Percentiles rank a stretch among this genome's conserved stretches.
Evolutionary conservation across 1,140 invertebrate species (phyloP).

Genomic region (Bombus waltoni): DNA sequence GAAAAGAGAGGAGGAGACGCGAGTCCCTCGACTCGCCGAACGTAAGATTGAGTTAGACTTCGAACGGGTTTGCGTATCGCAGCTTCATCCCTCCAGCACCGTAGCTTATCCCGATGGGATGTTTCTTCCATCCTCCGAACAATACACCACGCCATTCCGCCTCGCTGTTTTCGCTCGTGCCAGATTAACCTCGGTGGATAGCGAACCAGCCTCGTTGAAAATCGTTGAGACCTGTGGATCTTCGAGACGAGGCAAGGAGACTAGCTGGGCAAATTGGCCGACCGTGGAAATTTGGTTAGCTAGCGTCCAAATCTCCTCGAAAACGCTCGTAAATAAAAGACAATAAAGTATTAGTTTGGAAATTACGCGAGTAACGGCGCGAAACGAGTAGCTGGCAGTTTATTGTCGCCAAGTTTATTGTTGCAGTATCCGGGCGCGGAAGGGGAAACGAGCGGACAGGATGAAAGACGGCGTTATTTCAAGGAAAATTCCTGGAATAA

Average conservation of each 20-base stretch:
- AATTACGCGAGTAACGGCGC: background rate
- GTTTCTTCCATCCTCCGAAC: slow-evolving; percentile 22
- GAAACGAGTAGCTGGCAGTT: background rate
- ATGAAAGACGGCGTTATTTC: slow-evolving; percentile 57
- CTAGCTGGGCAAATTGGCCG: background rate
- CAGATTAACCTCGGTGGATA: slow-evolving; percentile 6
- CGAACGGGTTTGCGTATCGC: slow-evolving; percentile 11
- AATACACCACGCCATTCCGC: background rate
- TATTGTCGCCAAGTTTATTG: slow-evolving; percentile 46
- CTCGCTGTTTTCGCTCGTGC: background rate
- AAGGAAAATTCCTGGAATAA: slow-evolving; percentile 72
- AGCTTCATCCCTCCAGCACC: background rate
- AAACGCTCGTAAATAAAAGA: background rate
- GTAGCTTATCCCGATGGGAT: slow-evolving; percentile 17
- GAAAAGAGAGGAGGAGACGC: slow-evolving; percentile 24
- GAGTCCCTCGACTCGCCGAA: slow-evolving; percentile 28
- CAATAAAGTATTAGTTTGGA: background rate
- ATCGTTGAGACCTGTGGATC: background rate
- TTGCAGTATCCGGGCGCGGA: background rate
- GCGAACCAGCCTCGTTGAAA: slow-evolving; percentile 9
- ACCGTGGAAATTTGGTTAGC: background rate
- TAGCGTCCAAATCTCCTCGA: background rate
- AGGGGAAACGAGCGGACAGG: slow-evolving; percentile 3
- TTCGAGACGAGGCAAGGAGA: background rate
- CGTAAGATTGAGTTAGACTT: slow-evolving; percentile 48